Conservation (phyloP, 2,888 invertebrate genomes). For the Netelia virgata region DNA sequence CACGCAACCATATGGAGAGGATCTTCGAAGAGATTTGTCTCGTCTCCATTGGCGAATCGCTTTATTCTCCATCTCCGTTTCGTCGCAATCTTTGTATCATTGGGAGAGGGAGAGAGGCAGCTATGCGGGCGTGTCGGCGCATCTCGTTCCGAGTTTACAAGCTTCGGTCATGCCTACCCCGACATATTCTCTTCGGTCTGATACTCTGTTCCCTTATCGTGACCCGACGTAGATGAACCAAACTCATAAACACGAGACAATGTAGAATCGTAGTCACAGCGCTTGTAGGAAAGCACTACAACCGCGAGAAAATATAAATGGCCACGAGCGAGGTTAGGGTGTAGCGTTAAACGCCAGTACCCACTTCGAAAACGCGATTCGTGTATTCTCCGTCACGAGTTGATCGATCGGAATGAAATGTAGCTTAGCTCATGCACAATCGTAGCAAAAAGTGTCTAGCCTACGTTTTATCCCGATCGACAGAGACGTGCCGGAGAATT, state of each 20-base stretch:
- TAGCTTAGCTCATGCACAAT: too few relatives aligned
- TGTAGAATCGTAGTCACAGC: background rate
- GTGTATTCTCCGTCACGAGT: too few relatives aligned
- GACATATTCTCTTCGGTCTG: background rate
- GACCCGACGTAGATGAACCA: background rate
- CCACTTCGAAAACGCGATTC: too few relatives aligned
- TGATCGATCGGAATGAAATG: too few relatives aligned
- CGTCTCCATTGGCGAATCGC: constrained; percentile 24
- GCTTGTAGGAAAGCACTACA: too few relatives aligned
- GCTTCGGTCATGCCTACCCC: background rate
- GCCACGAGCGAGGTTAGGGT: too few relatives aligned
- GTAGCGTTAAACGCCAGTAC: too few relatives aligned
- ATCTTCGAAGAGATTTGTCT: background rate
- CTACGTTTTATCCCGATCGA: too few relatives aligned
- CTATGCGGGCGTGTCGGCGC: constrained; percentile 47
- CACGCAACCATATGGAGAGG: background rate
- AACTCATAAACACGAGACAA: background rate
- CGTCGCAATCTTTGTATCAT: constrained; percentile 10
- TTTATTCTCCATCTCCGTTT: constrained; percentile 13
- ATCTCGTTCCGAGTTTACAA: constrained; percentile 46
- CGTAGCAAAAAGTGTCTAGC: too few relatives aligned
- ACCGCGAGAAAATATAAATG: too few relatives aligned
- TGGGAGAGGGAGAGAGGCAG: background rate
- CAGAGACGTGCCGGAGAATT: too few relatives aligned
- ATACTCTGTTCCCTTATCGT: background rate